phyloP scores from a whole-genome alignment of 2,113 vertebrate genomes.

The Tyto alba region DNA sequence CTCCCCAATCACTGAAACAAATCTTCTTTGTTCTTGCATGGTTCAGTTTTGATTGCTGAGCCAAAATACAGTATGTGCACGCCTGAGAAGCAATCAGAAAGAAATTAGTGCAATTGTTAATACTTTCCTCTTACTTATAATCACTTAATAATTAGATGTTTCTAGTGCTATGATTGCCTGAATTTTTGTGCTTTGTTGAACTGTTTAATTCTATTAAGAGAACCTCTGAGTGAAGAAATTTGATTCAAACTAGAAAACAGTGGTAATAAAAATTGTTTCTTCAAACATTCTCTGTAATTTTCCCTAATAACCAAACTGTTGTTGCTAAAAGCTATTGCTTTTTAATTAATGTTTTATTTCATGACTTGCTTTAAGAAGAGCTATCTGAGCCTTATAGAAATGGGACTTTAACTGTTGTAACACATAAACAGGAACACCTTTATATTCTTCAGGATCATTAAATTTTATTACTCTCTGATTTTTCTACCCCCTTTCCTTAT shows the following conservation, averaged over 20 bases:
- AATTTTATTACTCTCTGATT: background rate
- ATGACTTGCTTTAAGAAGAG: background rate
- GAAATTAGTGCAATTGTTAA: background rate
- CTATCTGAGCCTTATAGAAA: background rate
- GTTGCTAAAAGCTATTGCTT: background rate
- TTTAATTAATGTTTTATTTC: background rate
- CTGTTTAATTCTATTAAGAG: background rate
- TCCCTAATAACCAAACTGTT: background rate
- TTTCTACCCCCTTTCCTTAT: background rate
- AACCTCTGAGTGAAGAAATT: background rate
- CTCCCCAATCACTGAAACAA: fast-evolving
- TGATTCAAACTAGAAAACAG: background rate
- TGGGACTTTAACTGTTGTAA: background rate
- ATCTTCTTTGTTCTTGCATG: background rate
- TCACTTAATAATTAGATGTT: background rate
- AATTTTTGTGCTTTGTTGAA: background rate
- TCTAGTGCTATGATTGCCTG: background rate
- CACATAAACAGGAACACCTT: background rate
- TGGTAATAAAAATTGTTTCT: background rate
- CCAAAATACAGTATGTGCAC: background rate
- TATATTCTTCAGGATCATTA: background rate
- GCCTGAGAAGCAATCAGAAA: background rate
- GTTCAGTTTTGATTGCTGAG: background rate
- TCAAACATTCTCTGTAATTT: background rate
- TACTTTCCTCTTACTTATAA: background rate